Evolutionary conservation across 2,888 invertebrate species (phyloP).

Genomic region (Autographa gamma): DNA sequence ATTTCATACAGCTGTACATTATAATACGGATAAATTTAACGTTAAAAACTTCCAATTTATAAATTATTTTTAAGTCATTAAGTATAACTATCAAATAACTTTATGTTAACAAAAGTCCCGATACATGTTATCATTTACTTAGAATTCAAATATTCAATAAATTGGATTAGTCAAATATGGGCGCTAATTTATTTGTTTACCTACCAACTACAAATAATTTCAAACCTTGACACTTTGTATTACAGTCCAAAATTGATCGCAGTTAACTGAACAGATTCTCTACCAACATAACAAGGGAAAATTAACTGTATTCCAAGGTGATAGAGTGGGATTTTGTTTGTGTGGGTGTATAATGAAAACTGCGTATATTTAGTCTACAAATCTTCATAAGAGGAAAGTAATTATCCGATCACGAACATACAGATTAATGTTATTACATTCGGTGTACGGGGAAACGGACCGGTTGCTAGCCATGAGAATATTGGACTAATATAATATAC

Average conservation of each 20-base stretch:
- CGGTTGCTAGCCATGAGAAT: constrained; percentile 28
- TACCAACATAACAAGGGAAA: not conserved
- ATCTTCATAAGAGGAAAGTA: constrained; percentile 76
- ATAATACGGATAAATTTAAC: no score
- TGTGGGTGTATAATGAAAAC: constrained; percentile 39
- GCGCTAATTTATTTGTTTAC: constrained; percentile 48
- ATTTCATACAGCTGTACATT: no score
- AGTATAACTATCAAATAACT: not conserved
- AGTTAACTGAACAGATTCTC: not conserved
- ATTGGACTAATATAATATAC: not conserved
- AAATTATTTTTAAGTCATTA: not conserved
- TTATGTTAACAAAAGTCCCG: constrained; percentile 22
- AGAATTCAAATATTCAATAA: constrained; percentile 51
- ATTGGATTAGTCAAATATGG: constrained; percentile 58
- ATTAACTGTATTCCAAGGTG: not conserved
- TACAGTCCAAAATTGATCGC: constrained; percentile 18
- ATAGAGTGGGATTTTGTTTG: constrained; percentile 26
- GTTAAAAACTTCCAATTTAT: no score
- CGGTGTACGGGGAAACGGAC: constrained; percentile 47
- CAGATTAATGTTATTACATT: constrained; percentile 74
- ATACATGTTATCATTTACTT: constrained; percentile 49
- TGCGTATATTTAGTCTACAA: constrained; percentile 61
- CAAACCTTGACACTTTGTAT: constrained; percentile 9
- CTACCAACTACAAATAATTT: constrained; percentile 16
- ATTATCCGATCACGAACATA: constrained; percentile 77